phyloP scores from a whole-genome alignment of 2,113 vertebrate genomes.

The Capricornis sumatraensis region DNA sequence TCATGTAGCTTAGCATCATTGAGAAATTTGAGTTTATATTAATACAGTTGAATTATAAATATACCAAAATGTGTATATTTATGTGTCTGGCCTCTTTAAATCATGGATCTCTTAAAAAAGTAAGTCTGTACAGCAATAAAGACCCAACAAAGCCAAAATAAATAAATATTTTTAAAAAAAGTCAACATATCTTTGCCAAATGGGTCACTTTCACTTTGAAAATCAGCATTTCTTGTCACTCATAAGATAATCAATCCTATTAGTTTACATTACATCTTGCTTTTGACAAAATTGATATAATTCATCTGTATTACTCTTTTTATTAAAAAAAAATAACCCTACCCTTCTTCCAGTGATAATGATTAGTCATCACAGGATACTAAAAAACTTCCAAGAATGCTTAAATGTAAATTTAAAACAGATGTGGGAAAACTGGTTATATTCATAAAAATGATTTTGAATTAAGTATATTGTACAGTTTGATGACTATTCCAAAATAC shows the following conservation, averaged over 20 bases:
- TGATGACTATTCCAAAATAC: background rate
- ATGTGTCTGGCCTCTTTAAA: background rate
- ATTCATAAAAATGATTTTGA: background rate
- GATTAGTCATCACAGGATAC: background rate
- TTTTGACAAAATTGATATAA: background rate
- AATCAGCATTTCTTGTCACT: background rate
- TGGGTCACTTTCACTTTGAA: background rate
- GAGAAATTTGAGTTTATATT: background rate
- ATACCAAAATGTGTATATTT: background rate
- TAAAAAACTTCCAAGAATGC: background rate
- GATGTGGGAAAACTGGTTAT: background rate
- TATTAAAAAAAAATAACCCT: background rate
- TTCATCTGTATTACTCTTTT: background rate
- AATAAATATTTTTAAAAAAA: background rate
- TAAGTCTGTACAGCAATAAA: background rate
- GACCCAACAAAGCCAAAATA: background rate
- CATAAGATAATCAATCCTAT: background rate
- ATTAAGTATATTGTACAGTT: background rate
- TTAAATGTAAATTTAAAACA: background rate
- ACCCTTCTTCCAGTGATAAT: background rate
- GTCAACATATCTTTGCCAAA: background rate
- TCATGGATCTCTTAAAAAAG: background rate
- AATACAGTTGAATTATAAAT: background rate
- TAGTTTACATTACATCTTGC: background rate
- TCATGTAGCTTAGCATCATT: background rate